These are phyloP conservation scores for Helicoverpa assulta DNA, from an alignment of 2,888 invertebrate genomes.

Conservation along the genomic window DNA sequence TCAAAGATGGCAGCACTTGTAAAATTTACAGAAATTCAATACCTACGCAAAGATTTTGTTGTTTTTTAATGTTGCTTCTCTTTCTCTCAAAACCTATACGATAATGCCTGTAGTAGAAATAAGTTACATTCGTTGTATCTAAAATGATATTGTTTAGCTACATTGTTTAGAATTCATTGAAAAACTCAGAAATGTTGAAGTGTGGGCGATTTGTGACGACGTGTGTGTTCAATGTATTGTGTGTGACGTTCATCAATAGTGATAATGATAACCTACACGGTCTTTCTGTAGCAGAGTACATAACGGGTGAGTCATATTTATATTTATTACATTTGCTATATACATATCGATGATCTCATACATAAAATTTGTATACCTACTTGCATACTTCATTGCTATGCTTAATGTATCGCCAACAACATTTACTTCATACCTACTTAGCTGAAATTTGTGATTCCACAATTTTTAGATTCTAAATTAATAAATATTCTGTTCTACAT, in stretches of 20 bases:
- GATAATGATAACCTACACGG: constrained; percentile 88
- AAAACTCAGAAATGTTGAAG: constrained; percentile 68
- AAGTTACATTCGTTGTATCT: constrained; percentile 49
- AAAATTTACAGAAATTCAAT: constrained; percentile 80
- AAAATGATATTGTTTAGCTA: constrained; percentile 54
- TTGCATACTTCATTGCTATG: constrained; percentile 67
- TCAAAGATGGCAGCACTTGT: constrained; percentile 81
- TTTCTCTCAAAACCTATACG: constrained; percentile 71
- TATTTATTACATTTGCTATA: constrained; percentile 89
- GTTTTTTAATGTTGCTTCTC: constrained; percentile 79
- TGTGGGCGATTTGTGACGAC: constrained; percentile 69
- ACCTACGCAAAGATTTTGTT: constrained; percentile 67
- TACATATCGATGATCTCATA: constrained; percentile 89
- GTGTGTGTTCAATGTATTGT: constrained; percentile 74
- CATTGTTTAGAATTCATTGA: constrained; percentile 45
- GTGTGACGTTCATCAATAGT: constrained; percentile 83
- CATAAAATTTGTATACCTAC: constrained; percentile 71
- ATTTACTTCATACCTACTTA: constrained; percentile 3
- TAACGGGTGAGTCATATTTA: constrained; percentile 90
- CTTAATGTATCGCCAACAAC: constrained; percentile 56
- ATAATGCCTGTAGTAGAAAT: constrained; percentile 53
- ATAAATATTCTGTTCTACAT: too few relatives aligned
- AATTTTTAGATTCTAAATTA: neutral
- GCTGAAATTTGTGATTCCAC: constrained; percentile 1
- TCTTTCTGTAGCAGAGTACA: constrained; percentile 85